Evolutionary conservation across 2,113 vertebrate genomes (phyloP), one percentile per base, ranked within the genome.

Genomic region (Leptobrachium ailaonicum): DNA sequence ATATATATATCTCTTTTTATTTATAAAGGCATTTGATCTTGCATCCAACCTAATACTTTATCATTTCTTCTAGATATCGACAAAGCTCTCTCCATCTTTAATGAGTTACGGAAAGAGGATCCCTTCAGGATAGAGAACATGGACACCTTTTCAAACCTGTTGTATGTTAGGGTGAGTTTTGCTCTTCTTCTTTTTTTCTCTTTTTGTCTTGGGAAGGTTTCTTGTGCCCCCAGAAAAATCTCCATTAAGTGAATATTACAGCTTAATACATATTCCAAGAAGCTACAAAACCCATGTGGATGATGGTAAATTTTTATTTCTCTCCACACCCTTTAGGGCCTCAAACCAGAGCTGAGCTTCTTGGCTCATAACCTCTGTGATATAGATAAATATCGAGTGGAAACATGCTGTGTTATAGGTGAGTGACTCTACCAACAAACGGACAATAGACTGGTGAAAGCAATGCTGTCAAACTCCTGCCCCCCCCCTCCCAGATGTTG

Each of bases 351-450:
- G 84, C 88, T 99, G 85, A 99, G 98, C 86, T 99, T 97, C 86
- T 87, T 99, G 87, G 97, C 98, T 42, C 98, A 99, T 87, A 99
- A 97, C 84, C 93, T 99, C 73, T 98, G 97, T 87, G 98, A 99
- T 84, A 99, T 99, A 67, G 98, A 99, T 92, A 99, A 99, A 87
- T 99, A 99, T 77, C 92, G 97, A 86, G 98, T 99, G 84, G 98
- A 99, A 90, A 99, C 98, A 0, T 99, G 98, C 88, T 99, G 97
- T 76, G 98, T 99, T 41, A 99, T 99, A 45, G 98, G 98, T 99
- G 87, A 95, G 92, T 69, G 11, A 6, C 20, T 32, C 20, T 32
- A 32, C 20, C 20, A 32, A 32, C 20, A 32, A 32, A 32, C 20
- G 20, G 20, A 32, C 20, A 32, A 32, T 32, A 32, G 20, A 32